Evolutionary conservation across 2,888 invertebrate genomes (phyloP), one percentile per base, ranked within the genome.

Genomic region (Tinea trinotella): DNA sequence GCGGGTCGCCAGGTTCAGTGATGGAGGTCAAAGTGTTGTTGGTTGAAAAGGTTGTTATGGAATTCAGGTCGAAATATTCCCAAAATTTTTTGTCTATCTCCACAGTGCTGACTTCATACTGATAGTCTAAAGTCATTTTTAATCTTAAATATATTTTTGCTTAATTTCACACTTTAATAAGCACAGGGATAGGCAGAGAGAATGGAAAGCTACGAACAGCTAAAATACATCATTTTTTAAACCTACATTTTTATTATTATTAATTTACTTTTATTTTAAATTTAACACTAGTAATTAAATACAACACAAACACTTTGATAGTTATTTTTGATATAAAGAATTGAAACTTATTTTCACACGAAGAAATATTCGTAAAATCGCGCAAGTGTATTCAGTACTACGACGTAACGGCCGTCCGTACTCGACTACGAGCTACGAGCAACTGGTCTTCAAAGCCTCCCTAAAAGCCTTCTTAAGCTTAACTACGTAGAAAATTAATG

Each of bases 51-150:
- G 13, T 3, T 5, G 49, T n/a, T 4, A 54, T 15, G 3, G 54
- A 59, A 19, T n/a, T 57, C 1, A 57, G 61, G 7, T 81, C 80
- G 20, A 81, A 81, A 57, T 80, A 80, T 3, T 81, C 81, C 79
- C 79, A 80, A 55, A 82, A 78, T 36, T 70, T 61, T 17, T 61
- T 66, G 55, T 78, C 74, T 1, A 74, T 62, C 18, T 34, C 54
- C 20, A 9, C 10, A 9, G 52, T 52, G 24, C 48, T 48, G 1
- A 20, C 3, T 3, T 48, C 48, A 3, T 18, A 19, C 10, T 48
- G 5, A 7, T 7, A 24, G 9, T 24, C 24, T 24, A 7, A 5
- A 24, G 9, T 7, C 24, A 7, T 9, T 24, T 24, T 24, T 24
- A 24, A 5, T 24, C 24, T 24, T 24, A 9, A 7, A 24, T 24